These are phyloP conservation scores for Malaclemys terrapin DNA, from an alignment of 2,113 vertebrate species.

Conservation along the genomic window DNA sequence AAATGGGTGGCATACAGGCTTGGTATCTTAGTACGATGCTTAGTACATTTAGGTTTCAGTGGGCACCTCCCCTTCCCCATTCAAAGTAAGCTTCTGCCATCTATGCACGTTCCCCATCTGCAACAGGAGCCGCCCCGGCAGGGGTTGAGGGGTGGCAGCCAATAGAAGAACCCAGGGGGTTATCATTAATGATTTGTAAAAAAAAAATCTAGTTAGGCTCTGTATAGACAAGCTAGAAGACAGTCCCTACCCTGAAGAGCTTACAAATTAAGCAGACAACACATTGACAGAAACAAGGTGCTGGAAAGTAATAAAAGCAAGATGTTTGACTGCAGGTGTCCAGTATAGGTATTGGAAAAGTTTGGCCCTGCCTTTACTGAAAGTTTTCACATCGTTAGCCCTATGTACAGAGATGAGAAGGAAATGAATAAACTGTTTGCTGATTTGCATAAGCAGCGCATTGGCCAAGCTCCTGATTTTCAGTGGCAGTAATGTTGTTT, in stretches of 20 bases:
- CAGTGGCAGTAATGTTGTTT: not conserved
- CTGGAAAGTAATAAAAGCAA: not conserved
- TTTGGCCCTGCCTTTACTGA: not conserved
- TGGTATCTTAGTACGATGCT: not conserved
- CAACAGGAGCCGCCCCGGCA: not conserved
- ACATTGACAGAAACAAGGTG: not conserved
- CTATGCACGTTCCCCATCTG: not conserved
- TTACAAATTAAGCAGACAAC: not conserved
- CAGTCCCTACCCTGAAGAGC: not conserved
- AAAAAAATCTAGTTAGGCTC: not conserved
- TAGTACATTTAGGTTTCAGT: not conserved
- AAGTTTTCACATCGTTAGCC: not conserved
- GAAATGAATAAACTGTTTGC: not conserved
- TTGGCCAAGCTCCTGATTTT: not conserved
- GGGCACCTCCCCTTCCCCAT: too few relatives aligned
- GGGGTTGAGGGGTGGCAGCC: not conserved
- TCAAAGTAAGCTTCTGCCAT: too few relatives aligned
- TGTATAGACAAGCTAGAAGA: not conserved
- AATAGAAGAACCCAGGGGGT: rapidly evolving
- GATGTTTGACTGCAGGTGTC: not conserved
- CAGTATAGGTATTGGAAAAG: not conserved
- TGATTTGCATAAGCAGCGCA: not conserved
- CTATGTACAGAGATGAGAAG: not conserved
- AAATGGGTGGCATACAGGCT: not conserved
- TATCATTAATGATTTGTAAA: not conserved